These are phyloP conservation scores for Gymnocypris eckloni DNA, from an alignment of 2,797 vertebrate genomes.

Conservation along the genomic window DNA sequence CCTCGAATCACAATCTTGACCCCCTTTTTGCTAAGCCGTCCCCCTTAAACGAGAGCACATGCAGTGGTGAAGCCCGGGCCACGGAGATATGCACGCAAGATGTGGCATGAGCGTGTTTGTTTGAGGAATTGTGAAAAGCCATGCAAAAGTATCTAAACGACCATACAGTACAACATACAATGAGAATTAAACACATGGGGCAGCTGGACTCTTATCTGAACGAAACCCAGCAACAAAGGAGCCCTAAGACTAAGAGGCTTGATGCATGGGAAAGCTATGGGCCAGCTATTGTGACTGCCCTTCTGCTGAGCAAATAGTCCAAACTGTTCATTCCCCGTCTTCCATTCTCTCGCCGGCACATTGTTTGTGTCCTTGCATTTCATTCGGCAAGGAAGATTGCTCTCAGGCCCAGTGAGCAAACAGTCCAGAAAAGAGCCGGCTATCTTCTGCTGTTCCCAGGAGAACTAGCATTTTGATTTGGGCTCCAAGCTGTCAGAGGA, in stretches of 20 bases:
- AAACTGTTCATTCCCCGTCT: slow-evolving; percentile 99
- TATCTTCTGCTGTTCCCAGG: slow-evolving; percentile 98
- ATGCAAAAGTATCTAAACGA: slow-evolving; percentile 78
- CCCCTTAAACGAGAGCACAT: slow-evolving; percentile 75
- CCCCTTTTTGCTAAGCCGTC: slow-evolving; percentile 68
- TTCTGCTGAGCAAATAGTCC: slow-evolving; percentile 99
- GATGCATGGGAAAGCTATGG: slow-evolving; percentile 99
- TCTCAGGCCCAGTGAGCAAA: slow-evolving; percentile 99
- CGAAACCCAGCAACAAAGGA: slow-evolving; percentile 93
- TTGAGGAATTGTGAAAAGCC: slow-evolving; percentile 65
- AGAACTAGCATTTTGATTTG: slow-evolving; percentile 99
- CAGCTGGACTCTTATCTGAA: slow-evolving; percentile 99
- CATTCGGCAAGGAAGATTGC: slow-evolving; percentile 99
- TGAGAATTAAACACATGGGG: slow-evolving; percentile 86
- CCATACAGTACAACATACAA: slow-evolving; percentile 81
- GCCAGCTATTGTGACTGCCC: slow-evolving; percentile 96
- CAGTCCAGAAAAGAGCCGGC: slow-evolving; percentile 99
- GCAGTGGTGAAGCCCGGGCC: slow-evolving; percentile 70
- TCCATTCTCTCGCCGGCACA: slow-evolving; percentile 98
- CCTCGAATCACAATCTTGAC: slow-evolving; percentile 57
- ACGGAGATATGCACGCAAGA: slow-evolving; percentile 71
- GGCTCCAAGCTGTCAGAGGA: slow-evolving; percentile 99
- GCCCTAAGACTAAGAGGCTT: slow-evolving; percentile 90
- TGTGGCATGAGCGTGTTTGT: slow-evolving; percentile 69
- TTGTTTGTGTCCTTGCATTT: slow-evolving; percentile 99